Base-by-base conservation (phyloP, 2,113 vertebrate species). In the Hypanus sabinus region DNA sequence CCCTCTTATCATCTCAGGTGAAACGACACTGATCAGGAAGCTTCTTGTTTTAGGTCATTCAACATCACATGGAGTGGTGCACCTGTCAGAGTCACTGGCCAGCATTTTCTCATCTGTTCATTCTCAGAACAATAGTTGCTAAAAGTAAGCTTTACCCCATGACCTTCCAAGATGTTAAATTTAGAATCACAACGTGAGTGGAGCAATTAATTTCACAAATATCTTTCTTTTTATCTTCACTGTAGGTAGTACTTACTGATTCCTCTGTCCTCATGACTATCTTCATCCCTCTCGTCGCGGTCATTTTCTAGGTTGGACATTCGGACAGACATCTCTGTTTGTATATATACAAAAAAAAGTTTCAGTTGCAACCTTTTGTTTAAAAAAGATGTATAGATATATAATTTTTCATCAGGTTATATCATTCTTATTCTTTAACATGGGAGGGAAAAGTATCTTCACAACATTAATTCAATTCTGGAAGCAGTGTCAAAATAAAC, bases 251-350 rank as follows among this genome's bases (percentile, higher is more conserved):
- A 97, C 98, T 97, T 95, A 99, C 99, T 99, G 96, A 99, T 99
- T 94, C 99, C 98, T 96, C 98, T 97, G 96, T 99, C 99, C 90
- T 99, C 99, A 0, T 98, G 98, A 95, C 98, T 98, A 96, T 99
- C 99, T 0, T 99, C 99, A 0, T 99, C 99, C 65, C 99, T 95
- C 95, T 99, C 99, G 0, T 99, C 99, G 94, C 99, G 95, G 79
- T 99, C 99, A 0, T 99, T 99, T 76, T 99, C 99, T 95, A 99
- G 97, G 97, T 99, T 99, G 94, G 99, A 99, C 99, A 99, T 99
- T 3, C 99, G 97, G 96, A 99, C 99, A 0, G 99, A 99, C 98
- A 99, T 99, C 96, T 99, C 99, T 99, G 46, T 46, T 46, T 3
- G 46, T 94, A 95, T 94, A 70, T 73, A 18, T 16, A 3, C 55